A percentile compares a stretch with the other conserved stretches of the same genome.
These are phyloP conservation scores for Sebastolobus alascanus DNA, from an alignment of 2,797 vertebrate species.

Conservation along the genomic window DNA sequence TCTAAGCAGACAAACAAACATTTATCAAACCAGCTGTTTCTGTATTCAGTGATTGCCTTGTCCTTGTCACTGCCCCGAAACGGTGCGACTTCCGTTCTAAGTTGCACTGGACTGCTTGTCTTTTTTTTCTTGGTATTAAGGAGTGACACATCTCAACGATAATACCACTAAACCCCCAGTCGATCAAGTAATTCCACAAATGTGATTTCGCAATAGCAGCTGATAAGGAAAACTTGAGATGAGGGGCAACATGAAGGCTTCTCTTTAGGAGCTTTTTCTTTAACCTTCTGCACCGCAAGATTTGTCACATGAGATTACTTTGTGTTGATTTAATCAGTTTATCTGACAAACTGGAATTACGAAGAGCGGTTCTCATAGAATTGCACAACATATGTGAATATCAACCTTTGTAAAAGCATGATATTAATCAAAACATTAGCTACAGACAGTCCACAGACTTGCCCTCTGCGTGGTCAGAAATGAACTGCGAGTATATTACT, in stretches of 20 bases:
- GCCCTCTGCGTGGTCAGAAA: constrained; percentile 10
- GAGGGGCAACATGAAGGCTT: background rate
- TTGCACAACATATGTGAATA: background rate
- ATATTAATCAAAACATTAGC: constrained; percentile 3
- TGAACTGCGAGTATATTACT: constrained; percentile 15
- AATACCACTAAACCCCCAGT: background rate
- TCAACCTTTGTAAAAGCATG: background rate
- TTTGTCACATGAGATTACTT: background rate
- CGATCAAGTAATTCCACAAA: background rate
- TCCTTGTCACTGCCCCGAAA: background rate
- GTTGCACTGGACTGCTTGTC: background rate
- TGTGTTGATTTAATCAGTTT: constrained; percentile 13
- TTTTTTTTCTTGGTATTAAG: background rate
- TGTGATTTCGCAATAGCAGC: background rate
- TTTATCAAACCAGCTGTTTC: constrained; percentile 1
- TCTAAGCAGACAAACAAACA: background rate
- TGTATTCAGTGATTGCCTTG: background rate
- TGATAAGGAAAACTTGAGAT: background rate
- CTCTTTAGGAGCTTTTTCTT: background rate
- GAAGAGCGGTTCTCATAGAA: background rate
- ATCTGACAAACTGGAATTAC: background rate
- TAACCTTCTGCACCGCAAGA: background rate
- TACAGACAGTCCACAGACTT: background rate
- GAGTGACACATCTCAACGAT: background rate
- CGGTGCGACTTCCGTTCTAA: background rate